Evolutionary conservation across 1,140 invertebrate species (phyloP).

Genomic region (Sweltsa coloradensis): DNA sequence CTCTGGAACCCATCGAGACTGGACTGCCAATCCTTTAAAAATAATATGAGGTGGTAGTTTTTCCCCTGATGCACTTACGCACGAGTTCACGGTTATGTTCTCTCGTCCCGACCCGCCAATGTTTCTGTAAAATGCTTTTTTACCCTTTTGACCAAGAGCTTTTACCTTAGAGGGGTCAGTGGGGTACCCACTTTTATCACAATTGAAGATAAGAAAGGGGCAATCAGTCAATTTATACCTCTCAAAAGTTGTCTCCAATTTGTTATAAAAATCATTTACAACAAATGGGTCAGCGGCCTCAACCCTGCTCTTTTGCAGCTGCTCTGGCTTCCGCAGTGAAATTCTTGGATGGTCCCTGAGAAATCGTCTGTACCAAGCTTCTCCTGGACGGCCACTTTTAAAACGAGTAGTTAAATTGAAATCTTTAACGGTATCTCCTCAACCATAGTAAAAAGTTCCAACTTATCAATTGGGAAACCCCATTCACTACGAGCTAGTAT

Average conservation of each 20-base stretch:
- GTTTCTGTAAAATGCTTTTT: conserved; percentile 17
- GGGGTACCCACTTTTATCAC: conserved; percentile 9
- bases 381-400: conserved; percentile 6
- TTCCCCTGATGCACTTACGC: conserved; percentile 20
- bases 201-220: conserved; percentile 6
- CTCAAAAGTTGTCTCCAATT: not conserved
- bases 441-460: conserved; percentile 9
- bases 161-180: conserved; percentile 11
- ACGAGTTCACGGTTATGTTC: conserved; percentile 22
- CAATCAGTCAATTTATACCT: conserved; percentile 5
- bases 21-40: conserved; percentile 22
- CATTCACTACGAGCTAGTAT: conserved; percentile 4
- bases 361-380: conserved; percentile 2
- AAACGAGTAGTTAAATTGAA: conserved; percentile 8
- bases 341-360: not conserved
- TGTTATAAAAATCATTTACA: conserved; percentile 10
- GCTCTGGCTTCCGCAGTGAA: not conserved
- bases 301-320: not conserved
- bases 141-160: conserved; percentile 21
- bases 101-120: conserved; percentile 21
- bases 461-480: conserved; percentile 4
- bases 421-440: conserved; percentile 7
- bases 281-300: conserved; percentile 6
- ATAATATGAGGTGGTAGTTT: conserved; percentile 24
- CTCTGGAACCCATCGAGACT: conserved; percentile 22